Evolutionary conservation across 2,888 invertebrate species (phyloP), one percentile per base, ranked within the genome.

Genomic region (Drosophila austrosaltans): DNA sequence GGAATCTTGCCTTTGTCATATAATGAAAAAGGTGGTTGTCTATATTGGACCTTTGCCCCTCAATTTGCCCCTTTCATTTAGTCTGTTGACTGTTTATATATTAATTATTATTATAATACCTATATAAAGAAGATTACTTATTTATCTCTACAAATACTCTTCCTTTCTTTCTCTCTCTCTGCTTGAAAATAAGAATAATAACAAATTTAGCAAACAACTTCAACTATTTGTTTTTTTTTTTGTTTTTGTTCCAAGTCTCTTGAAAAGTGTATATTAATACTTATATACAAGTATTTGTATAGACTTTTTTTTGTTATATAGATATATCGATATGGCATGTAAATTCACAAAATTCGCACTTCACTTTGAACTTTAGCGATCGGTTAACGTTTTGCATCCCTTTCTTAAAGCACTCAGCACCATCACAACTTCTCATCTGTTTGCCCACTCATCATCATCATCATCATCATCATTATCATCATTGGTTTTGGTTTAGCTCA

Each of bases 361-460:
- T 36, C 5, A 39, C 32, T 22, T 10, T 72, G 44, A 72, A 67
- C 44, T 48, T 67, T 54, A 39, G 53, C 60, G 57, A 30, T 36
- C 40, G 61, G 48, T 22, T 48, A 48, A 48, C 22, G 22, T 48
- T 10, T 48, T 10, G 48, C 48, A 48, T 48, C 48, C n/a, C 48
- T 48, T 48, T 48, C 48, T 20, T 48, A 10, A 48, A 12, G 10
- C 48, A 48, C 48, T 48, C 48, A 48, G 25, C 48, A 56, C n/a
- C 36, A 22, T 2, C 48, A 22, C 48, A 3, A 65, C 76, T 16
- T 16, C 16, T 76, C 66, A 72, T 66, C 66, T 76, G 72, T 66
- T 72, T 68, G 72, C 54, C 77, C 77, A 75, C 79, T 78, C 72
- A 75, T 63, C 65, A 44, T 44, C 72, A 28, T 36, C 10, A 36